phyloP scores from a whole-genome alignment of 2,797 vertebrate species.

The Rallus crepitans region DNA sequence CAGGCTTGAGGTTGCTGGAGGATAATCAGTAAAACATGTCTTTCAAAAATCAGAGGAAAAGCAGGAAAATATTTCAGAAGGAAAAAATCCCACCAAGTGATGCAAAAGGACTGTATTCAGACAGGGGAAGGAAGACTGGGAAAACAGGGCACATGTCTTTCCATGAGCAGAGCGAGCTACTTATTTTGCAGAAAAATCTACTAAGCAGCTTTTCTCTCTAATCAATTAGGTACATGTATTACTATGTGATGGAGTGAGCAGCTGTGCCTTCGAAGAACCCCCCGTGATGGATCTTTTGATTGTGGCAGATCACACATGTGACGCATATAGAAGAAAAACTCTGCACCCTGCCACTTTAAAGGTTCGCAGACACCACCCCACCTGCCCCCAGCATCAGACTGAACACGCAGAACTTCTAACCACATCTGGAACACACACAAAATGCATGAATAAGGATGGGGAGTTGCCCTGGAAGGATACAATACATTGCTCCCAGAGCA shows the following conservation, averaged over 20 bases:
- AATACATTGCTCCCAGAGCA: background rate
- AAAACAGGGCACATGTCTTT: background rate
- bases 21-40: conserved; percentile 51
- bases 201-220: background rate
- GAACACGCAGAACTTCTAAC: background rate
- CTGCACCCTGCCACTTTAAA: background rate
- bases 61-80: background rate
- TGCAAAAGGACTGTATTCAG: background rate
- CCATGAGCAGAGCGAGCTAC: background rate
- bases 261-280: background rate
- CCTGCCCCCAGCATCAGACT: background rate
- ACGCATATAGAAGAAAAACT: background rate
- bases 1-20: conserved; percentile 21
- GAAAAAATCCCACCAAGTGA: background rate
- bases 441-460: background rate
- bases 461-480: background rate
- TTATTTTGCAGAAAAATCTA: conserved; percentile 3
- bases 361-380: background rate
- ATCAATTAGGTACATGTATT: background rate
- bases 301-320: background rate
- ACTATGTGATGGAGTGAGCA: background rate
- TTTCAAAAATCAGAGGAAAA: conserved; percentile 23
- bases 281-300: background rate
- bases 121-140: background rate
- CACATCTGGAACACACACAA: background rate